Conservation (phyloP, 2,113 vertebrate species). For the Oxyura jamaicensis region DNA sequence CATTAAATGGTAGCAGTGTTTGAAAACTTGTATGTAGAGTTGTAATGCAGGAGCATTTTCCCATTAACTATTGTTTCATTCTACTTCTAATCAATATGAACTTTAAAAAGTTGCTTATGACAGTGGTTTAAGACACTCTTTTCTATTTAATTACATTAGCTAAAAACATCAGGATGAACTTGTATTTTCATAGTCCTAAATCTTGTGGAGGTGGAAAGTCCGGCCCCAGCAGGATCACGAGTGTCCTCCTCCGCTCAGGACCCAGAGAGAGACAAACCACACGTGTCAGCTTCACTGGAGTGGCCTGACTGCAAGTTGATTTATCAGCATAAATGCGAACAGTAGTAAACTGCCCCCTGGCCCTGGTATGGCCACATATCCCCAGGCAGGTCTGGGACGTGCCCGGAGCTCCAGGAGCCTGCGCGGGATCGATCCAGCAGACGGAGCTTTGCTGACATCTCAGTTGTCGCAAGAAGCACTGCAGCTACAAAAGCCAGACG, state of each 20-base stretch:
- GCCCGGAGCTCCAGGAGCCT: background rate
- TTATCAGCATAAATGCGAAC: background rate
- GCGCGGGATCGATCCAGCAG: background rate
- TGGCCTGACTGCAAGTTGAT: background rate
- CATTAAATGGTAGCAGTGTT: background rate
- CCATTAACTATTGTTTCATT: too few relatives aligned
- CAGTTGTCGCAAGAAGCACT: background rate
- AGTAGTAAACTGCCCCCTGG: background rate
- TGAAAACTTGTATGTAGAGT: background rate
- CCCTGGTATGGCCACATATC: background rate
- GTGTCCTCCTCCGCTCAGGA: fast-evolving
- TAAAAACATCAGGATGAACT: background rate
- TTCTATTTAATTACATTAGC: background rate
- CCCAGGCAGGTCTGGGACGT: background rate
- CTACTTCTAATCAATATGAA: background rate
- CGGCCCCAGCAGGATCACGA: background rate
- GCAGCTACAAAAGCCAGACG: background rate
- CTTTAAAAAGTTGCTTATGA: background rate
- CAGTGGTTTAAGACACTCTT: background rate
- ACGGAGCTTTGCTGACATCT: fast-evolving
- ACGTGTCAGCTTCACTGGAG: background rate
- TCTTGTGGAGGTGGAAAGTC: background rate
- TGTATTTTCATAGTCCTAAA: background rate
- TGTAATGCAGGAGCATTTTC: background rate
- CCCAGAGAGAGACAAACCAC: background rate